These are phyloP conservation scores for Holothuria scabra DNA, from an alignment of 53 echinoderm and acorn worm genomes.

Conservation along the genomic window DNA sequence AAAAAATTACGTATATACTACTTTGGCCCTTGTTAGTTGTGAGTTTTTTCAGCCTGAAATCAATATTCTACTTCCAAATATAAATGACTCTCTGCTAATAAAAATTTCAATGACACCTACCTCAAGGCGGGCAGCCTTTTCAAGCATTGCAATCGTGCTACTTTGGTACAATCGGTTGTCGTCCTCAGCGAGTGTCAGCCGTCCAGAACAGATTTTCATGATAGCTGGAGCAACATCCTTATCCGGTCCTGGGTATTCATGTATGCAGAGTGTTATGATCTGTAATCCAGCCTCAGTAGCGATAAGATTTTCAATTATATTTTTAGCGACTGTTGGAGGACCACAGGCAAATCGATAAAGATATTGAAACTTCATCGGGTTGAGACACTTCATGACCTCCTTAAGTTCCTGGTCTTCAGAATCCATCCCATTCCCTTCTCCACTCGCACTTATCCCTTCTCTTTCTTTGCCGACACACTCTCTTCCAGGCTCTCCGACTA, in stretches of 20 bases:
- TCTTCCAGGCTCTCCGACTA: conserved; percentile 25
- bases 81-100: background rate
- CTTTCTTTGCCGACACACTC: conserved; percentile 23
- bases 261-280: conserved; percentile 20
- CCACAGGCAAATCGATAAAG: conserved; percentile 20
- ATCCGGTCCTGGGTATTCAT: conserved; percentile 12
- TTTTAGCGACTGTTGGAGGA: conserved; percentile 6
- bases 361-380: conserved; percentile 20
- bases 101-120: conserved; percentile 5
- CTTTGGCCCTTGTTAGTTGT: background rate
- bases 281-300: conserved; percentile 14
- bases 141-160: conserved; percentile 12
- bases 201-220: conserved; percentile 7
- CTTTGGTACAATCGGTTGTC: conserved; percentile 7
- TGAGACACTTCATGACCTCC: conserved; percentile 9
- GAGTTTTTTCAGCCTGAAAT: background rate
- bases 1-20: background rate
- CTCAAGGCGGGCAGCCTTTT: conserved; percentile 14
- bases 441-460: conserved; percentile 25
- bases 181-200: conserved; percentile 8
- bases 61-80: background rate
- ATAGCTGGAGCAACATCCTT: conserved; percentile 11
- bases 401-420: background rate
- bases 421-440: conserved; percentile 5
- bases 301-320: conserved; percentile 11